Base-by-base conservation (phyloP, 2,797 vertebrate genomes). In the Pseudochirops corinnae region DNA sequence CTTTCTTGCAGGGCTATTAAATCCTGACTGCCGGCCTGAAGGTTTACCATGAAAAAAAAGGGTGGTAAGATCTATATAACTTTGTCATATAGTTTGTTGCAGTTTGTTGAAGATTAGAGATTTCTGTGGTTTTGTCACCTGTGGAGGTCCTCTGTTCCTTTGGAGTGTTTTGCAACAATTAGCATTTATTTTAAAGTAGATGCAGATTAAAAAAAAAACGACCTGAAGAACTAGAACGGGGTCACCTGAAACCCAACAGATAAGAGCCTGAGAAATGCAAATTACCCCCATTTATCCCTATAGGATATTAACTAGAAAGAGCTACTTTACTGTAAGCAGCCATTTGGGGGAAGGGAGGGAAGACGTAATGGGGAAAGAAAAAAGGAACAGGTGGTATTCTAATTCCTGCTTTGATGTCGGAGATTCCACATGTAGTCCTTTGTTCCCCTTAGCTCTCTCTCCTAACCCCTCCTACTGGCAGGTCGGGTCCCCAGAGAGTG, bases 151-250 rank as follows among this genome's bases (percentile, higher is more conserved):
- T 33, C 52, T 55, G 14, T 60, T 60, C 39, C 95, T 92, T 91
- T 13, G 0, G 55, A 96, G 56, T 92, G 93, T 91, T 92, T 95
- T 50, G n/a, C 55, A 91, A 56, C 7, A 29, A 74, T 14, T 29
- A 91, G 31, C 52, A 56, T 96, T 95, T 95, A 31, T 94, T 93
- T 93, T 94, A 95, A 53, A 97, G 92, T 96, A 93, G 46, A 57
- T 95, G 96, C 92, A 55, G 5, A 82, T 46, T 3, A 93, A 94
- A 96, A 93, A 92, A 92, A 67, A n/a, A 74, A 56, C 94, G 92
- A 93, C 94, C 92, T 91, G 94, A 90, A 97, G 92, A 87, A 96
- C 93, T 52, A 87, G 56, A 95, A 57, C 91, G 57, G 62, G 1
- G 58, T 91, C 39, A 96, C 60, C 33, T 93, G 95, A 97, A 97